Evolutionary conservation across 2,888 invertebrate species (phyloP).

Genomic region (Trisateles emortualis): DNA sequence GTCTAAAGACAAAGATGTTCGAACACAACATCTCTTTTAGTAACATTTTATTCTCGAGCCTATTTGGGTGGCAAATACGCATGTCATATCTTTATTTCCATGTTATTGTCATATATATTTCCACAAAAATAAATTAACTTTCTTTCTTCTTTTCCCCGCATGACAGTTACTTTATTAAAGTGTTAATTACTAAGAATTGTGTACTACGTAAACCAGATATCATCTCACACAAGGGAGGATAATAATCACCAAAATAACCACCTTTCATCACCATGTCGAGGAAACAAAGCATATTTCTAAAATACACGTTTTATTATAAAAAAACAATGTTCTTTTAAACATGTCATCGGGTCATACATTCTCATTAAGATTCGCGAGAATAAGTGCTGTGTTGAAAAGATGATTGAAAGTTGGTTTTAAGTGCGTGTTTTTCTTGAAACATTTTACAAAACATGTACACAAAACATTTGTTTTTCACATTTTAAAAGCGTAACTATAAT

Average conservation of each 20-base stretch:
- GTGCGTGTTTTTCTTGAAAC: background rate
- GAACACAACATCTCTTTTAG: background rate
- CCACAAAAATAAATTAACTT: conserved; percentile 2
- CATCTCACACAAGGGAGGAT: conserved; percentile 18
- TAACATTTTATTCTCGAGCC: background rate
- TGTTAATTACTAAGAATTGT: conserved; percentile 16
- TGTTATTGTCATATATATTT: background rate
- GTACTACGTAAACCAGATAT: conserved; percentile 7
- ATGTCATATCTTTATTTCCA: background rate
- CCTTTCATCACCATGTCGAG: conserved; percentile 5
- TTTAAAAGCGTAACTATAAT: too few relatives aligned
- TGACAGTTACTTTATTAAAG: conserved; percentile 17
- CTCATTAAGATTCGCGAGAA: conserved; percentile 38
- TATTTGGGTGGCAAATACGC: background rate
- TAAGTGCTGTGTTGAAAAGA: conserved; percentile 35
- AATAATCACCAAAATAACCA: conserved; percentile 21
- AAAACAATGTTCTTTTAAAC: conserved; percentile 41
- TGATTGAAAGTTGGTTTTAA: conserved; percentile 5
- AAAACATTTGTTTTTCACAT: background rate
- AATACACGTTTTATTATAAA: conserved; percentile 44
- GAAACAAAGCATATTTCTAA: conserved; percentile 25
- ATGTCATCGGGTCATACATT: conserved; percentile 42
- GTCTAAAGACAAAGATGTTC: background rate
- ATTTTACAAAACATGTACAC: background rate
- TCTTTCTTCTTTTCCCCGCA: conserved; percentile 10